Base-by-base conservation (phyloP, 2,888 invertebrate species). In the Drosophila buzzatii region DNA sequence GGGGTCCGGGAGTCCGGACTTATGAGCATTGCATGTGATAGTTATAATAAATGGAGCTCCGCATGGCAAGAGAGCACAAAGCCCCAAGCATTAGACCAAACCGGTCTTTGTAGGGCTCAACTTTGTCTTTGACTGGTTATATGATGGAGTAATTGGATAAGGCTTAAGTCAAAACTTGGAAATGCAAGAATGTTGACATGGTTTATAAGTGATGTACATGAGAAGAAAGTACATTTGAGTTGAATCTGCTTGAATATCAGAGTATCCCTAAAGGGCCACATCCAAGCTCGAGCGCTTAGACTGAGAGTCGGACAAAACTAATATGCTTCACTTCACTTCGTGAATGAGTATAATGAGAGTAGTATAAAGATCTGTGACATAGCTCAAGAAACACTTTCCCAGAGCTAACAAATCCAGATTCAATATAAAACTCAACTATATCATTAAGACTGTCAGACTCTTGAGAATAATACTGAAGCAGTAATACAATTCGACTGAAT, bases 1-100 rank as follows among this genome's bases (percentile, higher is more conserved):
- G 9, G 49, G 3, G 10, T 10, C n/a, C n/a, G n/a, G n/a, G n/a
- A 16, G 37, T 5, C 9, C 16, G n/a, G 47, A 14, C n/a, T 58
- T 58, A 47, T 58, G 27, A 47, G 45, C 58, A 41, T 68, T 68
- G 69, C 66, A 66, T 66, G 68, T 68, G 66, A 68, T 55, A 68
- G 66, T 23, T 58, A 23, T n/a, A 18, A 47, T 33, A 33, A 42
- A 58, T 27, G 37, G 23, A 37, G 35, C 35, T 35, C 20, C 20
- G 2, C 52, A 53, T 23, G 52, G n/a, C 37, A 51, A 18, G 51
- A 51, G 33, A 23, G 23, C 18, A 14, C 51, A 51, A 53, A 27
- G 53, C 27, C 23, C 37, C 27, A 39, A 27, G 53, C 53, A 37
- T 39, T 53, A 27, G 37, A n/a, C 39, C 53, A 37, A 39, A 27